phyloP scores from a whole-genome alignment of 2,113 vertebrate genomes.

The Pseudorhombus dupliciocellatus region DNA sequence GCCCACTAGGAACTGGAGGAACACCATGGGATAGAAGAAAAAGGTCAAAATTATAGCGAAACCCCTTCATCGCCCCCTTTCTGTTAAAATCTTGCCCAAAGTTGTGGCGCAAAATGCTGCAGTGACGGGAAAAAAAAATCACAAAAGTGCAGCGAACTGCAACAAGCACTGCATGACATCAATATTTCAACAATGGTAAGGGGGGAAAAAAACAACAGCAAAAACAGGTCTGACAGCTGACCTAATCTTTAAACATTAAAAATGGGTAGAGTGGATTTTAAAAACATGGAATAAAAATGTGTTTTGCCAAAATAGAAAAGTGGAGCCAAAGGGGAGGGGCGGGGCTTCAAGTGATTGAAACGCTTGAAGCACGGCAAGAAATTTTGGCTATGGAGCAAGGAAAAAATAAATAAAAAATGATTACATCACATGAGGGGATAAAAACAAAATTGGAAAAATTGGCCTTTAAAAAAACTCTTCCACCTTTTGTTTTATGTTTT shows the following conservation, averaged over 20 bases:
- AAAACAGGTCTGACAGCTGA: constrained; percentile 84
- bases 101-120: constrained; percentile 69
- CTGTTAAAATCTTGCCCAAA: constrained; percentile 76
- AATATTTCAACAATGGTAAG: constrained; percentile 87
- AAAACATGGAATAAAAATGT: constrained; percentile 97
- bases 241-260: constrained; percentile 92
- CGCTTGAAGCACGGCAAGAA: constrained; percentile 89
- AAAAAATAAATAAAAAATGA: constrained; percentile 77
- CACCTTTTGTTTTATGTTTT: constrained; percentile 64
- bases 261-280: constrained; percentile 91
- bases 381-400: constrained; percentile 81
- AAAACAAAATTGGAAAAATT: constrained; percentile 54
- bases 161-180: constrained; percentile 82
- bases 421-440: constrained; percentile 56
- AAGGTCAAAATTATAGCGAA: constrained; percentile 90
- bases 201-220: constrained; percentile 83
- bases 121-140: constrained; percentile 74
- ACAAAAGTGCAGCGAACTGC: constrained; percentile 84
- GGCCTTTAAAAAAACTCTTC: constrained; percentile 74
- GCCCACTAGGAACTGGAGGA: constrained; percentile 99
- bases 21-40: constrained; percentile 96
- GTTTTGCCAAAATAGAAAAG: constrained; percentile 93
- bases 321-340: constrained; percentile 89
- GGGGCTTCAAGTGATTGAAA: constrained; percentile 85
- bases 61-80: constrained; percentile 56